Evolutionary conservation across 2,888 invertebrate genomes (phyloP).

Genomic region (Microctonus brassicae): DNA sequence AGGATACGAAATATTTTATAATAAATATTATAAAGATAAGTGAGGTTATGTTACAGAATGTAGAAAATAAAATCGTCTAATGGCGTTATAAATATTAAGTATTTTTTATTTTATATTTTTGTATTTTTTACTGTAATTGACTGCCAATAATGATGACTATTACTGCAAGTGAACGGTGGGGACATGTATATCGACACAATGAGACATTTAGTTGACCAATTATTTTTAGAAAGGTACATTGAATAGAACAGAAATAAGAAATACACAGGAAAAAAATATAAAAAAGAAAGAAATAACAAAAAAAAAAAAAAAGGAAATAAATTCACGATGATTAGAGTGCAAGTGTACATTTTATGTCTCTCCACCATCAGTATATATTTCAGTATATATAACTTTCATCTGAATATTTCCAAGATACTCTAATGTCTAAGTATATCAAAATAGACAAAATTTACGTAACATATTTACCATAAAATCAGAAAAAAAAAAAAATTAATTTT

Average conservation of each 20-base stretch:
- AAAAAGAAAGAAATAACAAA: conserved; percentile 6
- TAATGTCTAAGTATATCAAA: neutral
- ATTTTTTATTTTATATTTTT: neutral
- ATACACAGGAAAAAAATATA: neutral
- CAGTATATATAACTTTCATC: conserved; percentile 13
- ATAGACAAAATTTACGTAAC: conserved; percentile 8
- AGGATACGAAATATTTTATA: neutral
- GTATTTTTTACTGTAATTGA: neutral
- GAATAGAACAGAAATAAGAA: neutral
- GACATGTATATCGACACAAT: neutral
- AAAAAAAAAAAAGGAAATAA: neutral
- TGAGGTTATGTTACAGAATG: neutral
- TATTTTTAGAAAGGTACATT: conserved; percentile 34
- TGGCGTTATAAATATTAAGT: neutral
- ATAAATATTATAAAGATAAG: neutral
- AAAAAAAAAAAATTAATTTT: neutral
- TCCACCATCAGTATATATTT: neutral
- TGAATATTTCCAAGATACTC: conserved; percentile 14
- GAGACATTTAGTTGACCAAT: conserved; percentile 28
- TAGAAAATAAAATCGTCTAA: neutral
- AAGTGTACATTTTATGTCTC: conserved; percentile 8
- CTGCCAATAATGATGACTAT: neutral
- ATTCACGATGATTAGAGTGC: neutral
- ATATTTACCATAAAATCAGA: neutral
- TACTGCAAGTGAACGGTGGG: neutral